Evolutionary conservation across 2,888 invertebrate species (phyloP).

Genomic region (Lottia gigantea): DNA sequence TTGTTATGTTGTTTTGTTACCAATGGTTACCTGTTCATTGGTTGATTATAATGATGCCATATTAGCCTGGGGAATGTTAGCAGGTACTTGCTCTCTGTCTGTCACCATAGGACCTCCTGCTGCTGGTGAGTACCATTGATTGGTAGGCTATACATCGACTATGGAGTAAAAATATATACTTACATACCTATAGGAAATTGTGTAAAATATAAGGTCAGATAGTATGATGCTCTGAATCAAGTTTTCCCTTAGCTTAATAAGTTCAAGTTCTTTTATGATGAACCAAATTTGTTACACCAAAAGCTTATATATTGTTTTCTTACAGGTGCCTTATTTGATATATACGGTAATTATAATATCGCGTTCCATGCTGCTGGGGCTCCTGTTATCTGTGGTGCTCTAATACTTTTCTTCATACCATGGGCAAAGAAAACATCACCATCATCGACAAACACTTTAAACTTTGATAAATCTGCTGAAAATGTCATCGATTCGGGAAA

Average conservation of each 20-base stretch:
- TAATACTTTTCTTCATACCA: constrained; percentile 53
- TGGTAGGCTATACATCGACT: too few relatives aligned
- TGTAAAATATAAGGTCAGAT: too few relatives aligned
- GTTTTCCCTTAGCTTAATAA: too few relatives aligned
- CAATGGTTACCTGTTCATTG: constrained; percentile 47
- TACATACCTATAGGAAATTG: too few relatives aligned
- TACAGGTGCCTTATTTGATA: constrained; percentile 54
- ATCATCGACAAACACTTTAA: not conserved
- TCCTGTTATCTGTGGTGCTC: constrained; percentile 47
- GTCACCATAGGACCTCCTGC: constrained; percentile 56
- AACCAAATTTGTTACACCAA: too few relatives aligned
- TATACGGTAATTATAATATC: constrained; percentile 52
- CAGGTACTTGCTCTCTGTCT: constrained; percentile 48
- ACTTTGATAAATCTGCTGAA: not conserved
- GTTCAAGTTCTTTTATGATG: too few relatives aligned
- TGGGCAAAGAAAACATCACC: constrained; percentile 53
- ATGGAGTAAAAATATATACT: too few relatives aligned
- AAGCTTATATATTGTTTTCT: not conserved
- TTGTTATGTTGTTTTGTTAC: constrained; percentile 55
- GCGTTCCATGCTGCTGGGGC: constrained; percentile 56
- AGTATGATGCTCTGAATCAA: too few relatives aligned
- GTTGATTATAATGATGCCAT: constrained; percentile 49
- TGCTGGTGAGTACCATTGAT: constrained; percentile 42
- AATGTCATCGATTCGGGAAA: constrained; percentile 2
- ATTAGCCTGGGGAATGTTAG: constrained; percentile 56